Evolutionary conservation across 2,113 vertebrate genomes (phyloP).

Genomic region (Galemys pyrenaicus): DNA sequence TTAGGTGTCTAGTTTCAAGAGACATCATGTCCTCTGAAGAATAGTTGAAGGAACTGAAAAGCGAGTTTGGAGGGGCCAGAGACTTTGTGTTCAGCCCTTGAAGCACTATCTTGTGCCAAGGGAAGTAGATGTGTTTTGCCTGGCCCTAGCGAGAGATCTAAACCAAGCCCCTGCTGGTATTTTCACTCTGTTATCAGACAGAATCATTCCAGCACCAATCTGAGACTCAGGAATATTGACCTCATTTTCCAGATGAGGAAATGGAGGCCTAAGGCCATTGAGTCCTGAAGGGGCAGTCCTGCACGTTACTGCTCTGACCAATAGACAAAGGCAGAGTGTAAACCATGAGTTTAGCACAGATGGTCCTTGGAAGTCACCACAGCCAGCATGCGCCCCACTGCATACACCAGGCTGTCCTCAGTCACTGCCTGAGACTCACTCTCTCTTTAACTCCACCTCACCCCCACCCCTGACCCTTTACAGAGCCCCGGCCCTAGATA

Average conservation of each 20-base stretch:
- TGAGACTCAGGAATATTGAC: neutral
- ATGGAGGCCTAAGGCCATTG: neutral
- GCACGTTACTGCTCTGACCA: neutral
- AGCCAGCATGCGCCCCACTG: neutral
- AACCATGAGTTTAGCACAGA: neutral
- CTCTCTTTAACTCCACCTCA: neutral
- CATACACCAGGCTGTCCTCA: neutral
- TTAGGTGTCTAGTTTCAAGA: neutral
- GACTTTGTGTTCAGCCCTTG: slow-evolving; percentile 1
- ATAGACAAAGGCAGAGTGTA: neutral
- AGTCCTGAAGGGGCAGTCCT: neutral
- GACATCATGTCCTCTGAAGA: neutral
- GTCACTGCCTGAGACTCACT: neutral
- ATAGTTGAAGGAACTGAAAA: neutral
- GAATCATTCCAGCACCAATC: neutral
- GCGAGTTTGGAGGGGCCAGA: neutral
- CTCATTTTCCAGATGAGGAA: slow-evolving; percentile 6
- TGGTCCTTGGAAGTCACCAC: neutral
- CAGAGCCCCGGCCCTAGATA: neutral
- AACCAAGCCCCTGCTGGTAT: neutral
- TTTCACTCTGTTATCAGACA: neutral
- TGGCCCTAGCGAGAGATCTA: neutral
- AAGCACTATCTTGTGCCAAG: neutral
- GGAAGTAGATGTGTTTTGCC: neutral
- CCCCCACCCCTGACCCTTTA: neutral